These are phyloP conservation scores for Meriones psammophilus DNA, from an alignment of 2,797 vertebrate genomes.

Conservation along the genomic window DNA sequence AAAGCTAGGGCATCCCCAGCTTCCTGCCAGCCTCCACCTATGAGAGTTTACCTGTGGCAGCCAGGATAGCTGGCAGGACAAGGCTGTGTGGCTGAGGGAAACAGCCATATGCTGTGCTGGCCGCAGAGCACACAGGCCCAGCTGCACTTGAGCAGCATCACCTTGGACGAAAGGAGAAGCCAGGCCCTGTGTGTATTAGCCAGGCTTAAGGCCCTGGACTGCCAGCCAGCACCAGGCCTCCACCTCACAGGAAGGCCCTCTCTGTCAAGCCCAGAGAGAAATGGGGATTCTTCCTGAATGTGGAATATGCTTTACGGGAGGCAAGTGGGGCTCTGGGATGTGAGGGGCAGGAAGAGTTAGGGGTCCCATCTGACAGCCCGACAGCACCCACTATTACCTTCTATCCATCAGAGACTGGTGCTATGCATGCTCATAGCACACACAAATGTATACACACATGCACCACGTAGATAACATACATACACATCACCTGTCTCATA, in stretches of 20 bases:
- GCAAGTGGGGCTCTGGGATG: not conserved
- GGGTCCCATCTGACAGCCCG: not conserved
- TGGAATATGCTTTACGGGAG: not conserved
- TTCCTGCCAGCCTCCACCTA: not conserved
- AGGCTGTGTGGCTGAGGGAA: accelerated
- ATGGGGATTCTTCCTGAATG: not conserved
- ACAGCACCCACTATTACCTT: too few relatives aligned
- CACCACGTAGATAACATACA: not conserved
- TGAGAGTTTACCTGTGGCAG: not conserved
- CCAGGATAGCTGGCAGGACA: too few relatives aligned
- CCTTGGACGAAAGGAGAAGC: not conserved
- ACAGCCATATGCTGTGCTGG: not conserved
- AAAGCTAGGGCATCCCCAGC: not conserved
- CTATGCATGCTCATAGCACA: not conserved
- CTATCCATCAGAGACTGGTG: not conserved
- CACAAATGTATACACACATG: too few relatives aligned
- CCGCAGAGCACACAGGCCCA: not conserved
- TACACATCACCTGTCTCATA: not conserved
- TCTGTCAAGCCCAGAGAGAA: not conserved
- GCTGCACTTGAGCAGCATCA: accelerated
- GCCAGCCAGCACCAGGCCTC: not conserved
- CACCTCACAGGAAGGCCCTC: not conserved
- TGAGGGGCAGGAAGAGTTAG: not conserved
- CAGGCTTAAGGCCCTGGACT: not conserved
- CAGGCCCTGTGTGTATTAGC: not conserved